Percentiles rank a stretch among this genome's conserved stretches.
These are phyloP conservation scores for Piezodorus guildinii DNA, from an alignment of 1,140 invertebrate genomes.

Conservation along the genomic window DNA sequence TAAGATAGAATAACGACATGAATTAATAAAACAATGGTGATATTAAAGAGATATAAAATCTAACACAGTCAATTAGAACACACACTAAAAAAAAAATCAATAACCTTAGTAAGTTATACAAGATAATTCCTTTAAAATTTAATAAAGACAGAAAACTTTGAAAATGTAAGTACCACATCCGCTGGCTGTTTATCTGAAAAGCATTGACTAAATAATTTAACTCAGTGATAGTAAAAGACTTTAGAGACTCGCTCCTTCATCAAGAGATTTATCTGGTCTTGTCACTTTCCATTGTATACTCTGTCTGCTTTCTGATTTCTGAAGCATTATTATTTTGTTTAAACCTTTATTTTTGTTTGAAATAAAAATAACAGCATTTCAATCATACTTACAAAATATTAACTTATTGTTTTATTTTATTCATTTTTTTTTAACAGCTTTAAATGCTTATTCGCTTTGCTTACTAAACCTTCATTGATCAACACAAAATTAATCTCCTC, in stretches of 20 bases:
- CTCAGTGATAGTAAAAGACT: no score
- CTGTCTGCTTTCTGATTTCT: background rate
- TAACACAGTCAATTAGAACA: no score
- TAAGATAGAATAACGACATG: no score
- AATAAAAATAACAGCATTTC: no score
- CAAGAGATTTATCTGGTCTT: background rate
- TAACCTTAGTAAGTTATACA: no score
- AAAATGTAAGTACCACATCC: constrained; percentile 2
- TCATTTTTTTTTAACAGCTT: background rate
- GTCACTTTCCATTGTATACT: constrained; percentile 7
- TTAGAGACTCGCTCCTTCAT: no score
- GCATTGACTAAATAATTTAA: no score
- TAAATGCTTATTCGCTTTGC: constrained; percentile 12
- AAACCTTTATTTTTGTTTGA: background rate
- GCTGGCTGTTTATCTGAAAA: constrained; percentile 4
- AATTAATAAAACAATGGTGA: no score
- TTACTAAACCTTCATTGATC: background rate
- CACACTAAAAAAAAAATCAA: no score
- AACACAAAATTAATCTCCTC: background rate
- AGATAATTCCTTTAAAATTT: no score
- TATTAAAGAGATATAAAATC: no score
- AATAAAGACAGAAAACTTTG: background rate
- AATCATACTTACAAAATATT: background rate
- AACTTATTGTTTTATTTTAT: background rate
- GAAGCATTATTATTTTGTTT: background rate